phyloP scores from a whole-genome alignment of 2,113 vertebrate species.

The Podarcis cretensis region DNA sequence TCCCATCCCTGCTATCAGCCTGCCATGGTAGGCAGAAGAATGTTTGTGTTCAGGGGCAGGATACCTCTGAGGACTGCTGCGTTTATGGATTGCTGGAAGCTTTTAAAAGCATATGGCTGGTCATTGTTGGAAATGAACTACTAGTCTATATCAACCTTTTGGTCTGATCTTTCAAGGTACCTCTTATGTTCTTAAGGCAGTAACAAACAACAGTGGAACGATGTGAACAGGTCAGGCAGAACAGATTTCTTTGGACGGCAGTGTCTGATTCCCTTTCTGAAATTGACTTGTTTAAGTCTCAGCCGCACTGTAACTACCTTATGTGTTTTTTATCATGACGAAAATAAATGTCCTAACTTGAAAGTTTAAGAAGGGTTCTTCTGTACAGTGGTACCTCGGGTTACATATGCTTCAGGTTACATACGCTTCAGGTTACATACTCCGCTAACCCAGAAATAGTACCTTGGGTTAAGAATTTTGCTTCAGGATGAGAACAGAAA shows the following conservation, averaged over 20 bases:
- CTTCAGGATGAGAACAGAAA: too few species aligned
- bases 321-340: constrained; percentile 40
- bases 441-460: too few species aligned
- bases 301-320: constrained; percentile 28
- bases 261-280: background rate
- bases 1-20: background rate
- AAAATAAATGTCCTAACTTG: constrained; percentile 42
- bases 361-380: constrained; percentile 6
- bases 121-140: too few species aligned
- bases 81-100: background rate
- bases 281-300: background rate
- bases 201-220: background rate
- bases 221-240: background rate
- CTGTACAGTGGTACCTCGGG: too few species aligned
- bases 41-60: too few species aligned
- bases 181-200: background rate
- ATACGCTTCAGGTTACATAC: too few species aligned
- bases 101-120: background rate
- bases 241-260: background rate
- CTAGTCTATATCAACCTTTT: background rate
- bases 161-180: background rate
- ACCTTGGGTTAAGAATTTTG: too few species aligned
- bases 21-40: too few species aligned
- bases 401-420: too few species aligned
- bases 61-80: background rate